Percentiles rank a stretch among this genome's conserved stretches.
phyloP scores from a whole-genome alignment of 2,888 invertebrate species.

The Dryococelus australis region DNA sequence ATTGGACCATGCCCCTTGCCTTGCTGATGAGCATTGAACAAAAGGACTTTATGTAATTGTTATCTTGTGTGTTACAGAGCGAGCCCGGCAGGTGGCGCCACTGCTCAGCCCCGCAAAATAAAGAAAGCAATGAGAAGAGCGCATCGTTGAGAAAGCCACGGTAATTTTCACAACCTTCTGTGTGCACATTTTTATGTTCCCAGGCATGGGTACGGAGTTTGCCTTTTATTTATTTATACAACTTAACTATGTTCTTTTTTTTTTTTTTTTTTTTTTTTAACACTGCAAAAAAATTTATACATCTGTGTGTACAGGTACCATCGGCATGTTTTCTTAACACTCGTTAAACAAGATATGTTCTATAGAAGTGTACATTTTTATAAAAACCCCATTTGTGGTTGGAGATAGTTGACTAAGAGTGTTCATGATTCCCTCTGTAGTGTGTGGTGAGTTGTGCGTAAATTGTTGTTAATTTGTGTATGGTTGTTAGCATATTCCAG shows the following conservation, averaged over 20 bases:
- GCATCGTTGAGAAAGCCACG: constrained; percentile 28
- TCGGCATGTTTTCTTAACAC: background rate
- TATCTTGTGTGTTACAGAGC: background rate
- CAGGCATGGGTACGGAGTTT: background rate
- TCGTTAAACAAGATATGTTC: background rate
- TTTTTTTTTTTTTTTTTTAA: no score
- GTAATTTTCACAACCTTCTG: background rate
- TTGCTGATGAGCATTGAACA: no score
- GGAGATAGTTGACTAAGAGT: background rate
- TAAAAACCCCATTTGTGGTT: background rate
- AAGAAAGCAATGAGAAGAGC: constrained; percentile 42
- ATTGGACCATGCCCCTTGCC: no score
- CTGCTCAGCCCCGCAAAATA: constrained; percentile 34
- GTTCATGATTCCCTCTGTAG: background rate
- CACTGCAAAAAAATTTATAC: background rate
- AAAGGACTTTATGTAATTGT: no score
- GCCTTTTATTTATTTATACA: background rate
- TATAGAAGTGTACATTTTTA: background rate
- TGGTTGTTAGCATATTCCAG: background rate
- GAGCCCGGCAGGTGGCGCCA: background rate
- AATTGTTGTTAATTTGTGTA: constrained; percentile 3
- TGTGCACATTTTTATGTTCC: background rate
- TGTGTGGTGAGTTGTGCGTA: background rate
- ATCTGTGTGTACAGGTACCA: background rate
- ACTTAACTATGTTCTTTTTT: no score